Evolutionary conservation across 1,140 invertebrate genomes (phyloP).

Genomic region (Anastrepha ludens): DNA sequence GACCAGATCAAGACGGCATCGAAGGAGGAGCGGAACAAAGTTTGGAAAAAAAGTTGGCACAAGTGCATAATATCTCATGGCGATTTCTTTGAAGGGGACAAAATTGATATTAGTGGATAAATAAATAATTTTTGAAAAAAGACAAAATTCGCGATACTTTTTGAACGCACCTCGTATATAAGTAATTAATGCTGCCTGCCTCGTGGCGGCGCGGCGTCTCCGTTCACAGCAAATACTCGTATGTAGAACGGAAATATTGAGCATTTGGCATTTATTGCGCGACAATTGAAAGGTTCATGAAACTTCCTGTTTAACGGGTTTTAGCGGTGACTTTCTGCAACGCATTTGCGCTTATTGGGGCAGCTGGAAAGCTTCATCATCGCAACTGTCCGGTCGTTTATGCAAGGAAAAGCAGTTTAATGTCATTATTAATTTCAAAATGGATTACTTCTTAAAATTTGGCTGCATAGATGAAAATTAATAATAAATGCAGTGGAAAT

Average conservation of each 20-base stretch:
- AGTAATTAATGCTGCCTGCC: background rate
- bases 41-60: too few species aligned
- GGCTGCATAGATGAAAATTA: background rate
- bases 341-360: background rate
- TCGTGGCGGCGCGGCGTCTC: background rate
- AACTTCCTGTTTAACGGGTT: slow-evolving; percentile 32
- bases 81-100: too few species aligned
- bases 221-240: background rate
- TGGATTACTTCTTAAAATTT: background rate
- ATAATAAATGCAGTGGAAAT: background rate
- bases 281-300: slow-evolving; percentile 26
- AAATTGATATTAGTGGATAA: too few species aligned
- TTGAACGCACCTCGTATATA: background rate
- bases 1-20: too few species aligned
- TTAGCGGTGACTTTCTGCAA: background rate
- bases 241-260: slow-evolving; percentile 38
- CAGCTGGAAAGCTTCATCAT: background rate
- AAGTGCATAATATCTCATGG: too few species aligned
- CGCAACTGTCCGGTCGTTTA: background rate
- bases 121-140: too few species aligned
- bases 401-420: background rate
- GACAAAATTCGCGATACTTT: too few species aligned
- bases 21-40: too few species aligned
- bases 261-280: slow-evolving; percentile 12
- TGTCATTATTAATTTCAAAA: background rate